These are phyloP conservation scores for Hypomecis punctinalis DNA, from an alignment of 2,888 invertebrate genomes.

Conservation along the genomic window DNA sequence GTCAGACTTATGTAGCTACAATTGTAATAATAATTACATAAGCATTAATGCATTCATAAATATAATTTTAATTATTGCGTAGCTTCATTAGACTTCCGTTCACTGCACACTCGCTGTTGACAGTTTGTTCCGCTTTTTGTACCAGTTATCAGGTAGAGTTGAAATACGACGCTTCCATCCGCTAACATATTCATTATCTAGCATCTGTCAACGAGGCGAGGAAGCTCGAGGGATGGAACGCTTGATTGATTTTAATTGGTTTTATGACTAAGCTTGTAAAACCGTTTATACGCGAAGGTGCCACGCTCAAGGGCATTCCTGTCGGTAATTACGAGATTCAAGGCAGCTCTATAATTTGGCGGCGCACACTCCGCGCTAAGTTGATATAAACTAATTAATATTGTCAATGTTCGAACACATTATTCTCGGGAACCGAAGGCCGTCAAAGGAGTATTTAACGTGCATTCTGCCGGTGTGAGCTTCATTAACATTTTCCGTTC, in stretches of 20 bases:
- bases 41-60: background rate
- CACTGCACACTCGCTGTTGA: conserved; percentile 9
- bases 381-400: conserved; percentile 59
- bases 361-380: conserved; percentile 41
- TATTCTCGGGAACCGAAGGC: conserved; percentile 65
- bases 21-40: background rate
- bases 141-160: conserved; percentile 18
- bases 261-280: conserved; percentile 63
- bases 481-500: conserved; percentile 80
- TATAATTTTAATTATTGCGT: conserved; percentile 36
- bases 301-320: conserved; percentile 44
- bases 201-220: conserved; percentile 55
- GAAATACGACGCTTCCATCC: conserved; percentile 40
- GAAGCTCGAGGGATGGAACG: conserved; percentile 53
- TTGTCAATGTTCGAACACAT: conserved; percentile 56
- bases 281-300: conserved; percentile 54
- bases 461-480: conserved; percentile 63
- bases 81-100: conserved; percentile 15
- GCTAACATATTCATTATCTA: conserved; percentile 62
- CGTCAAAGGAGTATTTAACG: conserved; percentile 58
- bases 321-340: conserved; percentile 45
- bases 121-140: conserved; percentile 19
- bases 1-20: background rate
- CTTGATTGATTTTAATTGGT: conserved; percentile 71
- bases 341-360: conserved; percentile 43